Percentiles rank a stretch among this genome's conserved stretches.
Evolutionary conservation across 2,113 vertebrate species (phyloP).

Genomic region (Protomyctophum bolini): DNA sequence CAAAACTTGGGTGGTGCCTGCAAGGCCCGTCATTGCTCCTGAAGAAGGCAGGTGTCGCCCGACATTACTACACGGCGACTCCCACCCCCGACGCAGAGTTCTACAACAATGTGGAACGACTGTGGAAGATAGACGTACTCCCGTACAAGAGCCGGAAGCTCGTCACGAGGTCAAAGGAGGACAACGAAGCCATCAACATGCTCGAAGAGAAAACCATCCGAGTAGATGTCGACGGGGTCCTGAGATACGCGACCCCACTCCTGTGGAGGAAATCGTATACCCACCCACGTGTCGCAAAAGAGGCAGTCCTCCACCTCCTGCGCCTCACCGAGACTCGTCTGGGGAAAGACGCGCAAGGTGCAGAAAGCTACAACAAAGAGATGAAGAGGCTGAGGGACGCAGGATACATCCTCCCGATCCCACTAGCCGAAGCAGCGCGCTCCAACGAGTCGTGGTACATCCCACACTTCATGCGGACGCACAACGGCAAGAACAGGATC

Average conservation of each 20-base stretch:
- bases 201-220: background rate
- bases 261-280: background rate
- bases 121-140: constrained; percentile 9
- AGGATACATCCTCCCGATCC: background rate
- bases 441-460: constrained; percentile 18
- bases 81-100: too few relatives aligned
- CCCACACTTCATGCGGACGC: constrained; percentile 10
- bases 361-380: background rate
- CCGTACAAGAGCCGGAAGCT: constrained; percentile 14
- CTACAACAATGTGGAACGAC: constrained; percentile 24
- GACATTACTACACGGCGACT: too few relatives aligned
- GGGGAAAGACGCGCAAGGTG: background rate
- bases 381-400: constrained; percentile 13
- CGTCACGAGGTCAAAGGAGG: constrained; percentile 17
- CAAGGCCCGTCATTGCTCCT: too few relatives aligned
- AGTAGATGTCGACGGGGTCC: background rate
- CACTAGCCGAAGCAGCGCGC: background rate
- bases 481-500: constrained; percentile 22
- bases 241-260: constrained; percentile 3
- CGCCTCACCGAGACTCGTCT: background rate
- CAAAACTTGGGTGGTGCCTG: too few relatives aligned
- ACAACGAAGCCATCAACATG: background rate
- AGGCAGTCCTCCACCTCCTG: background rate
- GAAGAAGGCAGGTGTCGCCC: too few relatives aligned
- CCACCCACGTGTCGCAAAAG: background rate